phyloP scores from a whole-genome alignment of 2,797 vertebrate genomes.

The Notamacropus eugenii region DNA sequence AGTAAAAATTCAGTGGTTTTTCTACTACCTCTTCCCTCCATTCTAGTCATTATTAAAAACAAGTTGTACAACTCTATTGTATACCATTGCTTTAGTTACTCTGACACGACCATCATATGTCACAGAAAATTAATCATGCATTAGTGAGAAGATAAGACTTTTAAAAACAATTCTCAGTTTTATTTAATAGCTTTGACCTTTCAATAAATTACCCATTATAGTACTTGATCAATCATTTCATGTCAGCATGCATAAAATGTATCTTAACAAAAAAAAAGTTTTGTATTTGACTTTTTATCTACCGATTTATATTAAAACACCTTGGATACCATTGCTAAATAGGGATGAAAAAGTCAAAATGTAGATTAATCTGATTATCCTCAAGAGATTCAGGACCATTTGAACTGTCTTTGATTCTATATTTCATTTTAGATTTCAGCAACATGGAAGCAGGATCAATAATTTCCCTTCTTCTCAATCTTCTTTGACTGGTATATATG shows the following conservation, averaged over 20 bases:
- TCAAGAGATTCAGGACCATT: slow-evolving; percentile 28
- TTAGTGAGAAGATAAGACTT: slow-evolving; percentile 78
- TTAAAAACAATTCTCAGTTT: slow-evolving; percentile 78
- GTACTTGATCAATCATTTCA: slow-evolving; percentile 83
- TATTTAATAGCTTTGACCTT: slow-evolving; percentile 87
- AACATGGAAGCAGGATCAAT: background rate
- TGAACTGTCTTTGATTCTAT: slow-evolving; percentile 44
- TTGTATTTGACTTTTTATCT: slow-evolving; percentile 71
- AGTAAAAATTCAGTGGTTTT: slow-evolving; percentile 25
- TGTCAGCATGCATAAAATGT: slow-evolving; percentile 79
- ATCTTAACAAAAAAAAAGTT: slow-evolving; percentile 73
- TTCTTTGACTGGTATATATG: background rate
- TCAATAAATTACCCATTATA: slow-evolving; percentile 84
- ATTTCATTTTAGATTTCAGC: slow-evolving; percentile 52
- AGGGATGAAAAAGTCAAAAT: slow-evolving; percentile 16
- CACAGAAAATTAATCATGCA: slow-evolving; percentile 81
- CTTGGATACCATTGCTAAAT: slow-evolving; percentile 68
- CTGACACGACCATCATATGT: slow-evolving; percentile 79
- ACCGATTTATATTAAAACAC: slow-evolving; percentile 48
- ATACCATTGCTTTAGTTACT: slow-evolving; percentile 42
- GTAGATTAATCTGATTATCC: background rate
- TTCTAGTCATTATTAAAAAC: slow-evolving; percentile 38
- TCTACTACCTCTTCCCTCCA: slow-evolving; percentile 35
- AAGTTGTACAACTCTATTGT: slow-evolving; percentile 70
- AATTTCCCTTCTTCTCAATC: slow-evolving; percentile 19